Evolutionary conservation across 2,888 invertebrate genomes (phyloP), one percentile per base, ranked within the genome.

Genomic region (Eupithecia inturbata): DNA sequence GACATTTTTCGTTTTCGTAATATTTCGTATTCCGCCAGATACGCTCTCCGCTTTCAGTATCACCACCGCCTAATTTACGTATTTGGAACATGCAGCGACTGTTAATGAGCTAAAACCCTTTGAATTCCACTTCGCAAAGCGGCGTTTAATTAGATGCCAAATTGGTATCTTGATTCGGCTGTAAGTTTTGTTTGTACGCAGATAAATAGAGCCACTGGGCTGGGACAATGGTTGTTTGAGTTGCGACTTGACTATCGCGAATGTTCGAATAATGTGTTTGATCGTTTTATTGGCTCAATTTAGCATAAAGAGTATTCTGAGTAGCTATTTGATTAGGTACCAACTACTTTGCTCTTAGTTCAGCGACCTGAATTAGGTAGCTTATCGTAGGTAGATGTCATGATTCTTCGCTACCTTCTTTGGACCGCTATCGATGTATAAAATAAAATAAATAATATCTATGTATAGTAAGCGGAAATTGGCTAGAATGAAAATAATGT

Each of bases 81-180:
- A 75, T 76, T 77, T 74, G 76, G 73, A 70, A 71, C 76, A 75
- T 78, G 73, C 74, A 73, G 74, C 72, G 75, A 71, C 77, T 77
- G 74, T 64, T 80, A 80, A 80, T 80, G 79, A 80, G 78, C 74
- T 72, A 70, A 72, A 73, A 70, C 77, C 71, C 77, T 78, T 76
- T 77, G 79, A 75, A 76, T 76, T 74, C 67, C 71, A 72, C 75
- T 75, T 57, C 70, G 72, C 75, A 78, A 75, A 75, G 77, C 78
- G 71, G 73, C 68, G 62, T 76, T 76, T 76, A 76, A 76, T 76
- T 73, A 76, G 76, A 76, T 76, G 73, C 76, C 71, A 68, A 76
- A 76, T 73, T 71, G 68, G 68, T 76, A 73, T 76, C 73, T 76
- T 76, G 71, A 73, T 73, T 73, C 66, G 68, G 57, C 36, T 71